Base-by-base conservation (phyloP, 2,113 vertebrate species). In the Cygnus buccinator region DNA sequence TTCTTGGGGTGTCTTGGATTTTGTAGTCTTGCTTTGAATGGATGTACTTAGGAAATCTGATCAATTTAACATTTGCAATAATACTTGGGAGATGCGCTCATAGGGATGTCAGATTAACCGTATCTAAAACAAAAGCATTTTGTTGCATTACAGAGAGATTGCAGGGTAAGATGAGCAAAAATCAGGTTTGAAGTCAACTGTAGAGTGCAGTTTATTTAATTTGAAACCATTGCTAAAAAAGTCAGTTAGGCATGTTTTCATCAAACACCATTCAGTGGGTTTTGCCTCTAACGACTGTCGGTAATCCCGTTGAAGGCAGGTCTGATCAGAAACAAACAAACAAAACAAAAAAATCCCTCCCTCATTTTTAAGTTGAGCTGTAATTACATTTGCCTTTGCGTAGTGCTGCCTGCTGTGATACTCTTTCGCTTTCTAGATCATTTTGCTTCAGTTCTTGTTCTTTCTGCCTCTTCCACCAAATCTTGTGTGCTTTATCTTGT, bases 301-400 rank as follows among this genome's bases (percentile, higher is more conserved):
- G 23, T 67, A 35, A 19, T 71, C 17, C 41, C 44, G 11, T 28
- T 33, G 80, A 62, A 63, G 58, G n/a, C 37, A 43, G 31, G 13
- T 39, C 57, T 57, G 31, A 29, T 59, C 57, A 63, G 33, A 63
- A 82, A 59, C 37, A 58, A 46, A 35, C 6, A 5, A 35, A 35
- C 6, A 5, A 35, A 22, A 2, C 2, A 10, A 66, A 31, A 25
- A 0, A 9, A 9, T 46, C 77, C 46, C 35, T 26, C 31, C 55
- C 1, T 3, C 19, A 0, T 29, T 78, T 54, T 16, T 63, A 68
- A 72, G 71, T 7, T 17, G 13, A 4, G 37, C 4, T 4, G 1
- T 25, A 23, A 46, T 52, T n/a, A 16, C 13, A 3, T 21, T 71
- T 35, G 74, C 80, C 23, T 29, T 46, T 22, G 21, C 14, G 22